Conservation (phyloP, 2,888 invertebrate species). For the Ethmia dodecea region DNA sequence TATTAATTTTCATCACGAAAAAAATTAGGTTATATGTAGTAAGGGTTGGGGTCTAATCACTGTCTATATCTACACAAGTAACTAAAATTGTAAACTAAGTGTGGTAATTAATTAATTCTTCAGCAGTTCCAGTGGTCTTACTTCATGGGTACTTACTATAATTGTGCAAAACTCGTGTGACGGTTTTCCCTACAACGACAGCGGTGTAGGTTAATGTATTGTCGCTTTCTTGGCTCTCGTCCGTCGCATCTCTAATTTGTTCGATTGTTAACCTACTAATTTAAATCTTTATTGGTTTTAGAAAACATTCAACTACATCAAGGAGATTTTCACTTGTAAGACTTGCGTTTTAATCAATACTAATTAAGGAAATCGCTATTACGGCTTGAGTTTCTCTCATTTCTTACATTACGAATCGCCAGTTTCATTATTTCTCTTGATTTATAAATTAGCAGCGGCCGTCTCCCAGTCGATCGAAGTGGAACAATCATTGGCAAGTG, state of each 20-base stretch:
- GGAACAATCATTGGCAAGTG: constrained; percentile 64
- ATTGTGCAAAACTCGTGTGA: constrained; percentile 68
- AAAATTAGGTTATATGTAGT: too few relatives aligned
- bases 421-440: constrained; percentile 1
- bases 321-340: constrained; percentile 40
- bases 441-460: constrained; percentile 31
- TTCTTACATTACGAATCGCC: too few relatives aligned
- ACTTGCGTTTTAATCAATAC: constrained; percentile 40
- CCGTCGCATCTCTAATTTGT: constrained; percentile 62
- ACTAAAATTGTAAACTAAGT: too few relatives aligned
- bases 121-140: constrained; percentile 29
- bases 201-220: constrained; percentile 64
- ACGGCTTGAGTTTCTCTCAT: background rate
- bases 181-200: constrained; percentile 64
- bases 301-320: constrained; percentile 39
- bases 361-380: background rate
- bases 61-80: too few relatives aligned
- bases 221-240: constrained; percentile 65
- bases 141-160: constrained; percentile 40
- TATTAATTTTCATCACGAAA: too few relatives aligned
- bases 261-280: constrained; percentile 67
- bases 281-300: constrained; percentile 53
- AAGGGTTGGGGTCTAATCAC: too few relatives aligned
- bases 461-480: constrained; percentile 58
- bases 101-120: too few relatives aligned